phyloP scores from a whole-genome alignment of 2,888 invertebrate genomes.

The Synergus laeviventris region DNA sequence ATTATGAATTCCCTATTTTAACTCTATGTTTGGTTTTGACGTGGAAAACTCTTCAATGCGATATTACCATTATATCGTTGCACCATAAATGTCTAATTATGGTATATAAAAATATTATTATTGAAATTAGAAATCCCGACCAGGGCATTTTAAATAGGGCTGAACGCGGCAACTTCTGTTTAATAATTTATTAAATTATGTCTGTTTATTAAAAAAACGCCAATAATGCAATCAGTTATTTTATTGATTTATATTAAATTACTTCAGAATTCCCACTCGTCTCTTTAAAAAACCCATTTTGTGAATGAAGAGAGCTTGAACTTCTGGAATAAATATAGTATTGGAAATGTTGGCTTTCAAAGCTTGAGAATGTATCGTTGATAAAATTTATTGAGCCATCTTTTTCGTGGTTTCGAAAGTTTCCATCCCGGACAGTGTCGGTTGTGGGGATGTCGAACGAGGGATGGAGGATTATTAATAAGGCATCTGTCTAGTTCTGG shows the following conservation, averaged over 20 bases:
- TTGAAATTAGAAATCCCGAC: no score
- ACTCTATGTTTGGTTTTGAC: no score
- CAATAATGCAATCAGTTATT: no score
- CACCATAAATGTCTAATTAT: no score
- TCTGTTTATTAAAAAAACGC: no score
- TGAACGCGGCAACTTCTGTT: no score
- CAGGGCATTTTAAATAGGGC: no score
- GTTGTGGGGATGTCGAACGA: not conserved
- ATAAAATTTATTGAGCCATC: conserved; percentile 38
- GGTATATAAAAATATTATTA: no score
- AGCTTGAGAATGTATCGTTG: conserved; percentile 27
- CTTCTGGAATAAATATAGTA: conserved; percentile 11
- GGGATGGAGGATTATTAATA: conserved; percentile 57
- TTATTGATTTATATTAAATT: not conserved
- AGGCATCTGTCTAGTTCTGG: conserved; percentile 61
- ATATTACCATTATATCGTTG: no score
- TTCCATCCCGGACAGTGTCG: conserved; percentile 19
- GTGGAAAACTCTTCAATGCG: no score
- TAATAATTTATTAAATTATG: no score
- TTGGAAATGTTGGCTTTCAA: conserved; percentile 16
- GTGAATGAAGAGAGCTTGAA: not conserved
- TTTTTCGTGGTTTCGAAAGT: conserved; percentile 35
- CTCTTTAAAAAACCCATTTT: not conserved
- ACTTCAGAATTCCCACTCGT: not conserved
- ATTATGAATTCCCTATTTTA: no score